phyloP scores from a whole-genome alignment of 2,113 vertebrate genomes.

The Gallinago paraguaiae region DNA sequence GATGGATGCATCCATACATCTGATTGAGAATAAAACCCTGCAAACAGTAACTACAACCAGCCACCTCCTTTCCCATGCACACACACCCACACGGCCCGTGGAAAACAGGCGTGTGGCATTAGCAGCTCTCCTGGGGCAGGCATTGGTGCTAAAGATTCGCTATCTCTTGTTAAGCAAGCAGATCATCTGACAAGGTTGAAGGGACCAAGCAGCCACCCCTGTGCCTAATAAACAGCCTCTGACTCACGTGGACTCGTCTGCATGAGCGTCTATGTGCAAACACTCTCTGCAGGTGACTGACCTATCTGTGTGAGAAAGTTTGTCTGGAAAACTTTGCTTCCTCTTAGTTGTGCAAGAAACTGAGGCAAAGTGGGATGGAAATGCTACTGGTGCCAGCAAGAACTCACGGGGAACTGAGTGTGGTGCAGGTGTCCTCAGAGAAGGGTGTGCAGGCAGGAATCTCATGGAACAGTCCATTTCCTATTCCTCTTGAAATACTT shows the following conservation, averaged over 20 bases:
- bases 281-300: background rate
- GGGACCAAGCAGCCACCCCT: background rate
- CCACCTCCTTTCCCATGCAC: background rate
- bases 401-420: background rate
- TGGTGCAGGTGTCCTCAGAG: background rate
- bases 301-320: fast-evolving
- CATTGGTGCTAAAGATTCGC: fast-evolving
- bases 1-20: fast-evolving
- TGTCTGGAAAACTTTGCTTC: background rate
- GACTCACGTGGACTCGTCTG: fast-evolving
- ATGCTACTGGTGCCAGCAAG: background rate
- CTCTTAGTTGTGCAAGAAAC: background rate
- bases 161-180: background rate
- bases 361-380: background rate
- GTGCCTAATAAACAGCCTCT: background rate
- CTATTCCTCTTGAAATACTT: background rate
- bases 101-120: too few relatives aligned
- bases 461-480: background rate
- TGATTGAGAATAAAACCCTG: background rate
- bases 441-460: background rate
- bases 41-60: background rate
- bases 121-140: fast-evolving
- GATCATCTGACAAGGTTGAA: background rate
- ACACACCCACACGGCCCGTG: fast-evolving
- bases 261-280: fast-evolving